phyloP scores from a whole-genome alignment of 2,888 invertebrate species.

The Capitulum mitella region DNA sequence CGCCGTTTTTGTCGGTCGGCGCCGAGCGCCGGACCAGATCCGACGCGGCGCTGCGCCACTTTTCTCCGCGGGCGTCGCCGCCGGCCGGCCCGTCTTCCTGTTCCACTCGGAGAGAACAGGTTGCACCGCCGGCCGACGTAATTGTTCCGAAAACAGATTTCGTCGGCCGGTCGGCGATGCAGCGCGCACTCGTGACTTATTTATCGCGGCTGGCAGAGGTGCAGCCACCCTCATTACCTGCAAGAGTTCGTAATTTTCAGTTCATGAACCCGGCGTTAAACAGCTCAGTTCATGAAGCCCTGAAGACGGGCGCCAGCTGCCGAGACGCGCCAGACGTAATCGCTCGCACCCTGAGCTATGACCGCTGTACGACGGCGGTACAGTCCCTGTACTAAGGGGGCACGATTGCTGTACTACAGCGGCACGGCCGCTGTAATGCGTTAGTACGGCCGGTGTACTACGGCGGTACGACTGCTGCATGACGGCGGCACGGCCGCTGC shows the following conservation, averaged over 20 bases:
- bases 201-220: background rate
- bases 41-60: background rate
- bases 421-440: background rate
- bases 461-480: background rate
- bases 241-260: conserved; percentile 19
- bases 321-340: background rate
- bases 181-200: background rate
- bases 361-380: too few species aligned
- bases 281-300: background rate
- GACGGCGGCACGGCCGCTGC: too few species aligned
- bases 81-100: background rate
- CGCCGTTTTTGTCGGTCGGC: too few species aligned
- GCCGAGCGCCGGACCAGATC: background rate
- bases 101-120: background rate
- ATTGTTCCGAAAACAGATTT: background rate
- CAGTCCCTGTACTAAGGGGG: too few species aligned
- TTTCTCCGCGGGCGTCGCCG: background rate
- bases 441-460: background rate
- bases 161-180: background rate
- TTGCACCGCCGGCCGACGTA: too few species aligned
- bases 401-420: background rate
- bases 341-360: background rate
- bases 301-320: background rate
- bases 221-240: conserved; percentile 12
- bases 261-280: conserved; percentile 20